A percentile compares a stretch with the other conserved stretches of the same genome.
Conservation (phyloP, 2,113 vertebrate genomes). For the Caranx ignobilis region DNA sequence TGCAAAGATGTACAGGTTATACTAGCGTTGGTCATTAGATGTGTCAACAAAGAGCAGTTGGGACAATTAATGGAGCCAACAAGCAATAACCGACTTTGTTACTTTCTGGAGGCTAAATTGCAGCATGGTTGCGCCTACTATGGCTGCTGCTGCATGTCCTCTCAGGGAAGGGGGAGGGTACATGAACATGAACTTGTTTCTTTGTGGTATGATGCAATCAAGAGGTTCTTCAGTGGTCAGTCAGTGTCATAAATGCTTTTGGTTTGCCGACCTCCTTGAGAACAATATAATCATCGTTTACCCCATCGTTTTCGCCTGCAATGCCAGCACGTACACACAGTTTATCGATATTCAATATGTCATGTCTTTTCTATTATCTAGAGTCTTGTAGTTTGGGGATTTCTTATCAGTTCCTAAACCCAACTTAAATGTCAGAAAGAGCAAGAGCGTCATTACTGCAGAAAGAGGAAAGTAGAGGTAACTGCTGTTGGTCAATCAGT, state of each 20-base stretch:
- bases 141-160: neutral
- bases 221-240: too few species aligned
- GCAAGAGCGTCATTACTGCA: neutral
- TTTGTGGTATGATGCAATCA: conserved; percentile 15
- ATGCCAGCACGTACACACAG: neutral
- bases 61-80: too few species aligned
- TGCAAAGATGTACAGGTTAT: too few species aligned
- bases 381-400: neutral
- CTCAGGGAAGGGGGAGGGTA: neutral
- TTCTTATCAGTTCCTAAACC: neutral
- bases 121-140: neutral
- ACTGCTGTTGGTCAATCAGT: conserved; percentile 5
- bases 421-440: neutral
- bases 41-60: too few species aligned
- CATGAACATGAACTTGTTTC: neutral
- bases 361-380: neutral
- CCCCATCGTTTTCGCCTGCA: too few species aligned
- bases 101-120: neutral
- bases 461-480: neutral
- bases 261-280: neutral
- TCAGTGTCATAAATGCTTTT: neutral
- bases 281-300: neutral
- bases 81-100: too few species aligned
- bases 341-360: neutral
- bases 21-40: too few species aligned